Conservation (phyloP, 1,140 invertebrate species). For the Sinonovacula constricta region DNA sequence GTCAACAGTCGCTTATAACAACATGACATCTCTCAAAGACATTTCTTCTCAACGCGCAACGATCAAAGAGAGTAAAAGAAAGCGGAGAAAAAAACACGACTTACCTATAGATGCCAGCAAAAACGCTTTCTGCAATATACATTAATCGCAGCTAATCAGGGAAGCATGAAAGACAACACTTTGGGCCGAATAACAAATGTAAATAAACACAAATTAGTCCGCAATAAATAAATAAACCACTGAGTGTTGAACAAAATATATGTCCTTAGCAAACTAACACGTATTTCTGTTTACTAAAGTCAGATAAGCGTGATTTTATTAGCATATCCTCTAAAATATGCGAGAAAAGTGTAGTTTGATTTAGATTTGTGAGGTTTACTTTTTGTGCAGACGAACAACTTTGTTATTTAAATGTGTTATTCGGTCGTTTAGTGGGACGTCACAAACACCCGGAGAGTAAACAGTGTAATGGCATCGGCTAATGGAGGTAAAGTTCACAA, state of each 20-base stretch:
- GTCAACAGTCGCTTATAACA: too few species aligned
- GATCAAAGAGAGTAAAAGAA: background rate
- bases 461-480: conserved; percentile 34
- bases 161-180: conserved; percentile 49
- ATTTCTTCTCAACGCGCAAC: too few species aligned
- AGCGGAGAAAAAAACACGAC: background rate
- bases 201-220: conserved; percentile 53
- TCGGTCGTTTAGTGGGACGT: conserved; percentile 24
- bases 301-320: too few species aligned
- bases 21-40: too few species aligned
- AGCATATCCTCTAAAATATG: too few species aligned
- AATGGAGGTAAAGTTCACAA: conserved; percentile 5
- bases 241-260: too few species aligned
- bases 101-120: conserved; percentile 13
- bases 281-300: too few species aligned
- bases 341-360: too few species aligned
- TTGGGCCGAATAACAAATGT: conserved; percentile 49
- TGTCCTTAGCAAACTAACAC: too few species aligned
- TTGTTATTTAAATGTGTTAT: conserved; percentile 49
- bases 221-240: too few species aligned
- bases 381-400: conserved; percentile 38
- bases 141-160: conserved; percentile 31
- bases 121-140: conserved; percentile 32
- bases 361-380: conserved; percentile 13
- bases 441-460: conserved; percentile 42